phyloP scores from a whole-genome alignment of 64 coral and sea anemone genomes.

The Stylophora pistillata region DNA sequence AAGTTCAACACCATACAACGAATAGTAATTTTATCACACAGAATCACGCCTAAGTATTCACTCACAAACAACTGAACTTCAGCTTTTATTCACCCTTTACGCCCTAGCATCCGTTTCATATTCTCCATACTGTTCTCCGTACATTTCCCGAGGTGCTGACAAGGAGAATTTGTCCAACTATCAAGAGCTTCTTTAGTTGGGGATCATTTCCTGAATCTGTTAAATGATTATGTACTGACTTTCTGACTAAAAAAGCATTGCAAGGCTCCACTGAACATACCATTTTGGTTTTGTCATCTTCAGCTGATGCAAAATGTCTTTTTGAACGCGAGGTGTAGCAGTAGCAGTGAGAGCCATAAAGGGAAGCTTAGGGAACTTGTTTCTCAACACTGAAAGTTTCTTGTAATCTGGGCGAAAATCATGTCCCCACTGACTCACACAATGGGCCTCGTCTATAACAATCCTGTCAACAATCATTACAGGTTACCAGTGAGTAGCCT shows the following conservation, averaged over 20 bases:
- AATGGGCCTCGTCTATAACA: constrained; percentile 97
- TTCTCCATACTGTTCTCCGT: no score
- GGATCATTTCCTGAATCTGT: no score
- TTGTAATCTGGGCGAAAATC: constrained; percentile 99
- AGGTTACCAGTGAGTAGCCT: background rate
- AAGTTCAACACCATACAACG: background rate
- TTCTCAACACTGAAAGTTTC: constrained; percentile 78
- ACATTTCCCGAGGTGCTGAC: no score
- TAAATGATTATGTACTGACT: no score
- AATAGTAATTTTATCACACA: background rate
- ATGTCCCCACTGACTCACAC: constrained; percentile 98
- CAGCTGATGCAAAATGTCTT: constrained; percentile 91
- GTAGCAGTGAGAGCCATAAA: constrained; percentile 99
- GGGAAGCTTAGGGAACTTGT: constrained; percentile 79
- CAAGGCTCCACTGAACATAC: constrained; percentile 6
- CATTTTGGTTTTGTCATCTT: constrained; percentile 75
- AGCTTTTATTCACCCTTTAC: no score
- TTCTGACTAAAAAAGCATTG: no score
- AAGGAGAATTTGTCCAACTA: no score
- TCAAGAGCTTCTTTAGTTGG: no score
- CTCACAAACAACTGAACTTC: no score
- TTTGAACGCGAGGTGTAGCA: constrained; percentile 91
- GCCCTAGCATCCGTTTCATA: no score
- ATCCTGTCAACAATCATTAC: constrained; percentile 43
- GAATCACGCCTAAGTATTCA: no score